Conservation (phyloP, 2,797 vertebrate genomes). For the Molossus molossus region DNA sequence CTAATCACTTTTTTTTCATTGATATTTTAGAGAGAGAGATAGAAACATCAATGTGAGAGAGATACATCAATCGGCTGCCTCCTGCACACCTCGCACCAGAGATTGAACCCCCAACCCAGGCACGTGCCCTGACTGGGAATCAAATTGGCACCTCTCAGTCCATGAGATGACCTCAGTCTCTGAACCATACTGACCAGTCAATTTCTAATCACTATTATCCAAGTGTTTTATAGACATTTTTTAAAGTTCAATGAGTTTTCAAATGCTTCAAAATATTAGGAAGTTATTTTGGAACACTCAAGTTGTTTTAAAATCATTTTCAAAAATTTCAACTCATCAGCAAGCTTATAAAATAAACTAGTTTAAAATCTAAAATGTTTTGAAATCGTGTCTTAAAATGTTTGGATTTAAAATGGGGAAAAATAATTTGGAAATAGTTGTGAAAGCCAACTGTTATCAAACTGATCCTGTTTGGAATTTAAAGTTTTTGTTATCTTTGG, state of each 20-base stretch:
- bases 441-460: slow-evolving; percentile 64
- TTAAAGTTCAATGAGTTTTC: slow-evolving; percentile 58
- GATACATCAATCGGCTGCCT: no score
- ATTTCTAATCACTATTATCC: slow-evolving; percentile 67
- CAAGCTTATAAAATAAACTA: slow-evolving; percentile 73
- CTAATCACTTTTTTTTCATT: slow-evolving; percentile 23
- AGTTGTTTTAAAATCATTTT: slow-evolving; percentile 62
- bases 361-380: slow-evolving; percentile 63
- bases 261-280: slow-evolving; percentile 66
- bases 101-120: no score
- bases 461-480: slow-evolving; percentile 48
- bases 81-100: no score
- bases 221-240: slow-evolving; percentile 71
- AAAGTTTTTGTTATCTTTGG: not conserved
- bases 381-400: slow-evolving; percentile 52
- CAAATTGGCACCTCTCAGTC: no score
- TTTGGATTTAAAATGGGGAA: slow-evolving; percentile 5
- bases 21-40: no score
- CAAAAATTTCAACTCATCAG: slow-evolving; percentile 57
- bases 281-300: slow-evolving; percentile 65
- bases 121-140: no score
- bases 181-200: not conserved
- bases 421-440: slow-evolving; percentile 20
- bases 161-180: no score
- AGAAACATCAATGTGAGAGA: no score